Evolutionary conservation across 2,888 invertebrate genomes (phyloP).

Genomic region (Megaustenia siamemsis): DNA sequence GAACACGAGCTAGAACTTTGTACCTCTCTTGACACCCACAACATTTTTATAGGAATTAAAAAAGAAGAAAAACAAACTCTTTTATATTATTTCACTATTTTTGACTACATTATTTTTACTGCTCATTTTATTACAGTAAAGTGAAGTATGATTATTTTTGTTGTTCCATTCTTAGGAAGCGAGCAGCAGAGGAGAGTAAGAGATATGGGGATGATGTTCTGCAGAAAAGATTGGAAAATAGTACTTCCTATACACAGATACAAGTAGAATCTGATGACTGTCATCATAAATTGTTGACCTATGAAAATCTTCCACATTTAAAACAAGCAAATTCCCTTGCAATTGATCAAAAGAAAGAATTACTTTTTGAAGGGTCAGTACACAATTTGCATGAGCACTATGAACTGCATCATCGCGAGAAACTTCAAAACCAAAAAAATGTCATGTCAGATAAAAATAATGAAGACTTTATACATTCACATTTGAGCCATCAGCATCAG

Average conservation of each 20-base stretch:
- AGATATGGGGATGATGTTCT: constrained; percentile 44
- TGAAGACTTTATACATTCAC: neutral
- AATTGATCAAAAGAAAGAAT: neutral
- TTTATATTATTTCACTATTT: too few relatives aligned
- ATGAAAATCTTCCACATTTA: neutral
- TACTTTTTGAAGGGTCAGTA: neutral
- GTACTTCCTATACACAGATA: neutral
- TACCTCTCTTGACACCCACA: too few relatives aligned
- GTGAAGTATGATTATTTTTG: neutral
- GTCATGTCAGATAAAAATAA: neutral
- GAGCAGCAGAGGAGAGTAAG: constrained; percentile 55
- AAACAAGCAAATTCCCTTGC: neutral
- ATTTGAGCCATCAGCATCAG: neutral
- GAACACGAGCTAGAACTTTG: too few relatives aligned
- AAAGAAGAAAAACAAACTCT: too few relatives aligned
- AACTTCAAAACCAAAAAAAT: too few relatives aligned
- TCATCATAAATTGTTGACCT: neutral
- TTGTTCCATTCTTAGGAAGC: constrained; percentile 44
- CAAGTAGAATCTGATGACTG: neutral
- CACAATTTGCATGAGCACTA: neutral
- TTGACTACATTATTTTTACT: too few relatives aligned
- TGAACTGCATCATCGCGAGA: neutral
- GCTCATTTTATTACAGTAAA: too few relatives aligned
- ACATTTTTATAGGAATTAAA: too few relatives aligned
- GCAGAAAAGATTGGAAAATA: neutral